A percentile compares a stretch with the other conserved stretches of the same genome.
phyloP scores from a whole-genome alignment of 2,888 invertebrate species.

The Brenthis hecate region DNA sequence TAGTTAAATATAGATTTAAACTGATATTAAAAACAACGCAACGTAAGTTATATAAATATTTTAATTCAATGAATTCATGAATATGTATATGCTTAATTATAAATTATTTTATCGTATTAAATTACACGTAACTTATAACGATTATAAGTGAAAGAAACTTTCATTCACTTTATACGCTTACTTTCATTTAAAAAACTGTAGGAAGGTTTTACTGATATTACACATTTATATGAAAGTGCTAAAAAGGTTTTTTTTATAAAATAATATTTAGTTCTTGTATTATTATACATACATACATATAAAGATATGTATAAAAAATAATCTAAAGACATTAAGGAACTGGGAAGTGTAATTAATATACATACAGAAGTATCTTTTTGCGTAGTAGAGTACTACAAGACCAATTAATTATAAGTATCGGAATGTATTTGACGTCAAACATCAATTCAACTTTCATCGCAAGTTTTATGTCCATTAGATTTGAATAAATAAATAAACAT shows the following conservation, averaged over 20 bases:
- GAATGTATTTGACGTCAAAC: constrained; percentile 7
- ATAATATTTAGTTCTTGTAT: background rate
- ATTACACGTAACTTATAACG: background rate
- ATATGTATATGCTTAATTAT: no score
- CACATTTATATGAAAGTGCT: constrained; percentile 12
- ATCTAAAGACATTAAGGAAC: no score
- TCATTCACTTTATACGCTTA: constrained; percentile 7
- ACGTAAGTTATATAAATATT: no score
- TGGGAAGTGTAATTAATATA: background rate
- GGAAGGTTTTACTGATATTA: constrained; percentile 18
- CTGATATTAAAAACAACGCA: no score
- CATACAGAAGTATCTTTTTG: no score
- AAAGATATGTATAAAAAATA: no score
- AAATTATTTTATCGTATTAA: background rate
- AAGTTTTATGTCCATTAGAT: constrained; percentile 11
- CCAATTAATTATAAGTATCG: background rate
- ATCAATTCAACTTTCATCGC: constrained; percentile 9
- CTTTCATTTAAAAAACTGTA: constrained; percentile 22
- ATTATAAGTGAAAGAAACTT: constrained; percentile 7
- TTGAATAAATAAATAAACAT: constrained; percentile 18
- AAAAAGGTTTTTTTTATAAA: constrained; percentile 4
- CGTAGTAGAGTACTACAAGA: background rate
- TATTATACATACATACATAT: no score
- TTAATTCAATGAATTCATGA: no score
- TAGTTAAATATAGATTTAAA: no score